Evolutionary conservation across 2,797 vertebrate species (phyloP).

Genomic region (Ptychadena robeensis): DNA sequence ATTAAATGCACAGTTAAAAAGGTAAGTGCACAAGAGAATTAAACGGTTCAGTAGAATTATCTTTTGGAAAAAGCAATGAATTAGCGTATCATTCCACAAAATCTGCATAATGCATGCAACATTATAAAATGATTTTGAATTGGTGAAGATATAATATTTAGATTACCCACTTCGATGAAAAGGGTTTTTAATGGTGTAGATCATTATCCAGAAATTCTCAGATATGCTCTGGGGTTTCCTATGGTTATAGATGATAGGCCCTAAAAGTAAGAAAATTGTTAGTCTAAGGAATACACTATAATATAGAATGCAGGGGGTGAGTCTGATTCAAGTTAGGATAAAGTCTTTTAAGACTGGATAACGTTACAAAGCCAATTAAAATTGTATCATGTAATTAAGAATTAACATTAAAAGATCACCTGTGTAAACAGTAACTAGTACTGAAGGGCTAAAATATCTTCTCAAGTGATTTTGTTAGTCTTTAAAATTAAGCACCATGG

Average conservation of each 20-base stretch:
- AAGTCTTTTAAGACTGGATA: conserved; percentile 48
- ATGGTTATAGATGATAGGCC: conserved; percentile 49
- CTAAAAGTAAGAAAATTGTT: conserved; percentile 39
- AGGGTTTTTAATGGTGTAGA: conserved; percentile 50
- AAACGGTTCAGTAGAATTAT: conserved; percentile 70
- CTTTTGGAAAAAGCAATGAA: conserved; percentile 66
- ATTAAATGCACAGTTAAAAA: conserved; percentile 74
- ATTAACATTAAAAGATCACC: conserved; percentile 48
- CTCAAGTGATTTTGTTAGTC: conserved; percentile 47
- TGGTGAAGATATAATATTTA: conserved; percentile 62
- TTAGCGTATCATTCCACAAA: conserved; percentile 63
- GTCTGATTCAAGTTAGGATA: conserved; percentile 49
- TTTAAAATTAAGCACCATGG: conserved; percentile 35
- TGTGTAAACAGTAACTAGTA: conserved; percentile 44
- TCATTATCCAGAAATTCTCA: conserved; percentile 51
- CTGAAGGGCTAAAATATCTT: conserved; percentile 44
- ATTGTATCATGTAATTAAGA: conserved; percentile 53
- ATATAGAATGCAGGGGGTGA: conserved; percentile 39
- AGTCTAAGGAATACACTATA: conserved; percentile 35
- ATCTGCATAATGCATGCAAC: conserved; percentile 63
- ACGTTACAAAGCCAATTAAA: conserved; percentile 54
- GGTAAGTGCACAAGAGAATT: conserved; percentile 68
- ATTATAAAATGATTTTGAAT: conserved; percentile 64
- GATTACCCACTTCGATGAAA: conserved; percentile 48
- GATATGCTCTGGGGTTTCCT: conserved; percentile 52